Conservation (phyloP, 2,888 invertebrate genomes). For the Sisyra terminalis region DNA sequence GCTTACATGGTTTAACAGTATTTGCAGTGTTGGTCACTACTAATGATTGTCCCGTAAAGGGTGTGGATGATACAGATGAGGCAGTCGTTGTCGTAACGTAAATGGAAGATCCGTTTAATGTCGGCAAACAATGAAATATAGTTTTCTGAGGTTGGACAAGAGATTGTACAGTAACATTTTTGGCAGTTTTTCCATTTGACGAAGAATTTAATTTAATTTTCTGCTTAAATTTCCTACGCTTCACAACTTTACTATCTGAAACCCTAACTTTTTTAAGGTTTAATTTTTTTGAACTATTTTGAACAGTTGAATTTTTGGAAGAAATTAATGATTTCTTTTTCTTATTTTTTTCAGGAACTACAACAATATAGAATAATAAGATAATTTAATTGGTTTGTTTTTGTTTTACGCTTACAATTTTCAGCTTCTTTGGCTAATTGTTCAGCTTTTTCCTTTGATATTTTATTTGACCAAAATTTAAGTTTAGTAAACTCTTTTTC, state of each 20-base stretch:
- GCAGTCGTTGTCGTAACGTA: not conserved
- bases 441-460: constrained; percentile 20
- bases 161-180: too few species aligned
- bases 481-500: constrained; percentile 18
- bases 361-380: too few species aligned
- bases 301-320: not conserved
- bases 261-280: not conserved
- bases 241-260: constrained; percentile 2
- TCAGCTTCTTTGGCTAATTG: constrained; percentile 19
- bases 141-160: too few species aligned
- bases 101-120: not conserved
- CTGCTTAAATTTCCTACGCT: not conserved
- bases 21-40: not conserved
- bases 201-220: constrained; percentile 1
- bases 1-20: not conserved
- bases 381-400: too few species aligned
- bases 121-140: too few species aligned
- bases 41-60: not conserved
- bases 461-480: constrained; percentile 20
- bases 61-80: too few species aligned
- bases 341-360: too few species aligned
- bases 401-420: constrained; percentile 17
- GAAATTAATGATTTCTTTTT: too few species aligned
- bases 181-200: not conserved
- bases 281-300: not conserved